Conservation (phyloP, 2,113 vertebrate genomes). For the Oostethus manadensis region DNA sequence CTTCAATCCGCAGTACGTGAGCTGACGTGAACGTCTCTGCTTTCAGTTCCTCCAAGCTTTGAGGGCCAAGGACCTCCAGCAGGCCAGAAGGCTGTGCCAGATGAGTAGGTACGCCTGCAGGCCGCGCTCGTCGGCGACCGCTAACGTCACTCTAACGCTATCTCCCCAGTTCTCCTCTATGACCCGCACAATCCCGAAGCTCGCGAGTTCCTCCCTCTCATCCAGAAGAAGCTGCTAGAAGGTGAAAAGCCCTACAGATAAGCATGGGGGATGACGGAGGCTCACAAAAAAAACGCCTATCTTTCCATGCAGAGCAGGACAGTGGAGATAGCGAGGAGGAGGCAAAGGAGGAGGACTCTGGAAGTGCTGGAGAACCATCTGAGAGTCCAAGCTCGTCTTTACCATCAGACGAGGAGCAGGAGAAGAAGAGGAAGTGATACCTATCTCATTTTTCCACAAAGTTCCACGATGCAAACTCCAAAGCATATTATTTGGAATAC, state of each 20-base stretch:
- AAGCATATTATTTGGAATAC: background rate
- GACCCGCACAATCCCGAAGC: constrained; percentile 79
- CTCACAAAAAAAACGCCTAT: background rate
- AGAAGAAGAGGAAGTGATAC: constrained; percentile 19
- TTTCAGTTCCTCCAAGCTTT: constrained; percentile 80
- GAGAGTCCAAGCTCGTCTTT: constrained; percentile 37
- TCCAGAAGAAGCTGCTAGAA: constrained; percentile 72
- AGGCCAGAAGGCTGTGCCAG: constrained; percentile 78
- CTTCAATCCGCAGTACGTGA: background rate
- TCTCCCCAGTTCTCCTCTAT: constrained; percentile 74
- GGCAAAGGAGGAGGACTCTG: constrained; percentile 23
- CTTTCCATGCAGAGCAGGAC: constrained; percentile 1
- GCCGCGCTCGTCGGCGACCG: constrained; percentile 6
- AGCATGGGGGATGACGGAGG: background rate
- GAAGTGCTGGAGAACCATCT: constrained; percentile 47
- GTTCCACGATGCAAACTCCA: no score
- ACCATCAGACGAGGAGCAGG: constrained; percentile 25
- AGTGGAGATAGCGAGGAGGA: constrained; percentile 38
- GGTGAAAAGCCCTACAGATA: constrained; percentile 50
- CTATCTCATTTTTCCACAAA: constrained; percentile 4
- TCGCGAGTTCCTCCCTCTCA: constrained; percentile 74
- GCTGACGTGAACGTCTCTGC: background rate
- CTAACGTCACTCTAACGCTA: constrained; percentile 1
- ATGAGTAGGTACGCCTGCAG: constrained; percentile 74
- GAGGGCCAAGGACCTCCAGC: constrained; percentile 67